Percentiles rank a stretch among this genome's conserved stretches.
These are phyloP conservation scores for Clivina fossor DNA, from an alignment of 2,888 invertebrate species.

Conservation along the genomic window DNA sequence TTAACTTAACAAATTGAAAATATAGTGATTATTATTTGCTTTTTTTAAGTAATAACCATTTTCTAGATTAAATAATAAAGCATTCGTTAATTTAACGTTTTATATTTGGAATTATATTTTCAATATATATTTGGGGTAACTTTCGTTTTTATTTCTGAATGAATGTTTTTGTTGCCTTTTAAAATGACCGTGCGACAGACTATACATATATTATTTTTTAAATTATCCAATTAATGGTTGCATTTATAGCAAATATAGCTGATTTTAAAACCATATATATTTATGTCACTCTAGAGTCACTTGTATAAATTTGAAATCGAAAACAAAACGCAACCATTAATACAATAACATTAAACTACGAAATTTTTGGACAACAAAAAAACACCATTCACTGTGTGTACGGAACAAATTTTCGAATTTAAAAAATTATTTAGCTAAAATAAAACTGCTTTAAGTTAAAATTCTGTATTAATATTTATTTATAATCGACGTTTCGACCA, in stretches of 20 bases:
- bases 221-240: too few relatives aligned
- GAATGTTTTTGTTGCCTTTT: slow-evolving; percentile 27
- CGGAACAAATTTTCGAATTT: slow-evolving; percentile 7
- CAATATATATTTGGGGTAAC: slow-evolving; percentile 32
- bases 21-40: slow-evolving; percentile 26
- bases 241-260: too few relatives aligned
- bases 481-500: too few relatives aligned
- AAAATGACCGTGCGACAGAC: too few relatives aligned
- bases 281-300: too few relatives aligned
- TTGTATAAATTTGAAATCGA: too few relatives aligned
- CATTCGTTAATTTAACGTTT: slow-evolving; percentile 28
- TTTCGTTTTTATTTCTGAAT: slow-evolving; percentile 26
- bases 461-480: too few relatives aligned
- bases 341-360: not conserved
- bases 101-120: slow-evolving; percentile 24
- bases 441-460: too few relatives aligned
- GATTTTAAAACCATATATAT: too few relatives aligned
- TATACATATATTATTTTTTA: too few relatives aligned
- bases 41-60: slow-evolving; percentile 26
- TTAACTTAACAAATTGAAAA: slow-evolving; percentile 23
- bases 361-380: slow-evolving; percentile 28
- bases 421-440: too few relatives aligned
- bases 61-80: slow-evolving; percentile 31
- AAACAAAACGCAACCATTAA: too few relatives aligned
- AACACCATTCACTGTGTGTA: slow-evolving; percentile 27